Percentiles rank a stretch among this genome's conserved stretches.
These are phyloP conservation scores for Panthera leo DNA, from an alignment of 2,113 vertebrate species.

Conservation along the genomic window DNA sequence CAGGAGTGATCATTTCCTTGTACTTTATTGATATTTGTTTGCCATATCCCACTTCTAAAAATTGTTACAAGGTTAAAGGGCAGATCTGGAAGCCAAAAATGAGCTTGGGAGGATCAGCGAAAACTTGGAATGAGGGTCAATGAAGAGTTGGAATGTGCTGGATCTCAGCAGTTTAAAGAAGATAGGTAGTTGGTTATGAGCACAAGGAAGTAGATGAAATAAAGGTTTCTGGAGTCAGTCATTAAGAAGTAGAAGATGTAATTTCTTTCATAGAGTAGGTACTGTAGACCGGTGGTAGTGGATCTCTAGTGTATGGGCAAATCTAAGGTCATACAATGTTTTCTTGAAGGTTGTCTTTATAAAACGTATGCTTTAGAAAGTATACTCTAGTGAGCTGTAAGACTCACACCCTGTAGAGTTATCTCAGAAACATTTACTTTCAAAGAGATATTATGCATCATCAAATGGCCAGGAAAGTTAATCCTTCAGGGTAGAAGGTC, in stretches of 20 bases:
- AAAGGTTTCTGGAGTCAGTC: background rate
- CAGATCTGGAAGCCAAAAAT: background rate
- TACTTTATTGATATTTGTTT: background rate
- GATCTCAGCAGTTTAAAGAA: background rate
- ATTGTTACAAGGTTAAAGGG: background rate
- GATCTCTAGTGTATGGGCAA: background rate
- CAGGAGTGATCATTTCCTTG: background rate
- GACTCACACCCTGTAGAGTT: background rate
- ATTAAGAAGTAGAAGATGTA: background rate
- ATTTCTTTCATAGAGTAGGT: background rate
- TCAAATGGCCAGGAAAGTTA: constrained; percentile 48
- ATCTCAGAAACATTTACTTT: constrained; percentile 35
- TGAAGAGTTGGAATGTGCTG: background rate
- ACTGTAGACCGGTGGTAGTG: background rate
- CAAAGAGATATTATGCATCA: constrained; percentile 15
- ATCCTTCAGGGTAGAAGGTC: background rate
- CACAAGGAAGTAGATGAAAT: background rate
- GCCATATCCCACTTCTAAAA: background rate
- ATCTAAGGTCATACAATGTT: background rate
- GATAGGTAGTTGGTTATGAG: background rate
- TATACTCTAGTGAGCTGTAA: background rate
- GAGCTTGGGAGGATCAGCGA: background rate
- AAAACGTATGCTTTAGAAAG: constrained; percentile 37
- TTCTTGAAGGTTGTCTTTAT: constrained; percentile 45
- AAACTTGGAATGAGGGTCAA: background rate